phyloP scores from a whole-genome alignment of 1,140 invertebrate genomes.

The Yoshiicerus persimilis region DNA sequence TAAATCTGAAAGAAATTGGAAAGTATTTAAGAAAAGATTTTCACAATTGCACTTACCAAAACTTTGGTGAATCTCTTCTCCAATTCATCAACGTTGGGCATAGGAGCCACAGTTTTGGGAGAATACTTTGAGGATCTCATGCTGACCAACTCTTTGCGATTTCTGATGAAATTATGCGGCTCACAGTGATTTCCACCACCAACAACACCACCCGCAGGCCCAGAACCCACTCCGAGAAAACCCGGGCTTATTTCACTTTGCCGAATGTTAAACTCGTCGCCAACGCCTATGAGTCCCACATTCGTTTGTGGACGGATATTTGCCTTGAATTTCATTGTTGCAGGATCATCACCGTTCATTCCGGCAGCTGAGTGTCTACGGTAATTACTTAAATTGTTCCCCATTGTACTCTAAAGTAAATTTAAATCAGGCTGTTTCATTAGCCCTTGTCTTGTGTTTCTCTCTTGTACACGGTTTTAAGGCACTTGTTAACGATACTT shows the following conservation, averaged over 20 bases:
- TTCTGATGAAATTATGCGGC: slow-evolving; percentile 42
- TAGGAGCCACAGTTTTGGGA: slow-evolving; percentile 59
- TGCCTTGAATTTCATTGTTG: slow-evolving; percentile 36
- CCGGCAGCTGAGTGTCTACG: slow-evolving; percentile 1
- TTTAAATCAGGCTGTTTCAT: neutral
- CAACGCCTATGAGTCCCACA: slow-evolving; percentile 23
- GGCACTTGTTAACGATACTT: neutral
- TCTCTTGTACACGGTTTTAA: no score
- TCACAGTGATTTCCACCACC: slow-evolving; percentile 22
- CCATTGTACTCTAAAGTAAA: slow-evolving; percentile 24
- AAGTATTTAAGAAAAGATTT: neutral
- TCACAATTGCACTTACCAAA: slow-evolving; percentile 69
- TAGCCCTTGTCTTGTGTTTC: neutral
- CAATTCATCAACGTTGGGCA: slow-evolving; percentile 84
- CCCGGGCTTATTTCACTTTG: slow-evolving; percentile 25
- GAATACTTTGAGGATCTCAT: slow-evolving; percentile 49
- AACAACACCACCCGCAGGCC: neutral
- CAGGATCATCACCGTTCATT: slow-evolving; percentile 25
- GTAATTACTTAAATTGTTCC: slow-evolving; percentile 38
- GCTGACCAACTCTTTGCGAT: slow-evolving; percentile 46
- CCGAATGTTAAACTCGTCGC: neutral
- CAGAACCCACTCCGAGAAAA: neutral
- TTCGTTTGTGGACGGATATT: slow-evolving; percentile 42
- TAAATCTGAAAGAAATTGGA: neutral
- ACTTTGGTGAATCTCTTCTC: slow-evolving; percentile 92